Evolutionary conservation across 2,113 vertebrate species (phyloP).

Genomic region (Brachyhypopomus occidentalis): DNA sequence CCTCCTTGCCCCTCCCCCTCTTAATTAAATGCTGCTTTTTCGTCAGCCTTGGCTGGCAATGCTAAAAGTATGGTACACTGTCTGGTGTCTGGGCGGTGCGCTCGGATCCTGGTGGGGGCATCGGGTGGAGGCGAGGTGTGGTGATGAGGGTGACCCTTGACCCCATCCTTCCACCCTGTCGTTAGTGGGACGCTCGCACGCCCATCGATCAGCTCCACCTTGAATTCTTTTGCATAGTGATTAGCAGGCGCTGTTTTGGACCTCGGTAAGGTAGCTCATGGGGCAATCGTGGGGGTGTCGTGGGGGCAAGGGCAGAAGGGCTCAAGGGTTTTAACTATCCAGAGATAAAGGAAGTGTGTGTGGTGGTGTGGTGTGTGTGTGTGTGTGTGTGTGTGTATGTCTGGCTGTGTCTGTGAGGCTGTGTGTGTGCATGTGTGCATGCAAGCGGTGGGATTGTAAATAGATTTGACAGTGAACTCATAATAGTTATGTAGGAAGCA

Average conservation of each 20-base stretch:
- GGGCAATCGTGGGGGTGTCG: too few species aligned
- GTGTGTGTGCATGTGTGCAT: too few species aligned
- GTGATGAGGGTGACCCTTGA: constrained; percentile 29
- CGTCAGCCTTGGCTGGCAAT: neutral
- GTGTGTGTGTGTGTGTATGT: too few species aligned
- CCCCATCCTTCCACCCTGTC: constrained; percentile 6
- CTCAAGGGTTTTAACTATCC: too few species aligned
- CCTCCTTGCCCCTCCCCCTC: neutral
- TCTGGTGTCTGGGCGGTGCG: neutral
- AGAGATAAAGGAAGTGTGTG: too few species aligned
- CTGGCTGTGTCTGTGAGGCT: too few species aligned
- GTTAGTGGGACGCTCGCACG: constrained; percentile 1
- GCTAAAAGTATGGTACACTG: constrained; percentile 15
- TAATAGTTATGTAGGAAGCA: too few species aligned
- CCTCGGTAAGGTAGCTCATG: neutral
- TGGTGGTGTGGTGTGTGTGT: too few species aligned
- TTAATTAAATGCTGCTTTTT: constrained; percentile 40
- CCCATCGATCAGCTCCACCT: neutral
- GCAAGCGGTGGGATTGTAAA: too few species aligned
- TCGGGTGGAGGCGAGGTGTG: neutral
- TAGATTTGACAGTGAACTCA: too few species aligned
- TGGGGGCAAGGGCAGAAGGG: neutral
- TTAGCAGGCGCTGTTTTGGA: constrained; percentile 1
- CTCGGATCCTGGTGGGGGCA: neutral
- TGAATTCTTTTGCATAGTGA: neutral